Conservation (phyloP, 2,113 vertebrate genomes). For the Pterocles burchelli region DNA sequence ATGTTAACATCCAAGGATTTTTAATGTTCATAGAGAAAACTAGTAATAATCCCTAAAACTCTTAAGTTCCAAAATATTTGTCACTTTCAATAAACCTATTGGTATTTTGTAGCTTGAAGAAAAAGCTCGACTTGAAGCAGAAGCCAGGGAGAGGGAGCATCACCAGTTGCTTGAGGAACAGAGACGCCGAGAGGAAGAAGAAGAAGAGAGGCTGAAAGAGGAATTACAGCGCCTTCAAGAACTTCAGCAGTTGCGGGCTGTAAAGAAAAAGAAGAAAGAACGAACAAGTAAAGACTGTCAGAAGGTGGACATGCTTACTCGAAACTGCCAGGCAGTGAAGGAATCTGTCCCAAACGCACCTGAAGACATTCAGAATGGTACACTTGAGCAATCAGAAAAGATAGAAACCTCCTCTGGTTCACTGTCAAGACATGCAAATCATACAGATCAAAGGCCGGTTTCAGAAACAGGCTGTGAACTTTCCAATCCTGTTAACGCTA, state of each 20-base stretch:
- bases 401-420: slow-evolving; percentile 75
- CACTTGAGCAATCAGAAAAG: slow-evolving; percentile 81
- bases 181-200: slow-evolving; percentile 79
- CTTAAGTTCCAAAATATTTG: neutral
- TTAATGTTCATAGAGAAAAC: neutral
- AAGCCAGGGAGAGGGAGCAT: slow-evolving; percentile 86
- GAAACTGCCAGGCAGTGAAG: slow-evolving; percentile 79
- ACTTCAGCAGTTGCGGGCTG: slow-evolving; percentile 84
- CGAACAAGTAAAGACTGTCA: slow-evolving; percentile 80
- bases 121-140: slow-evolving; percentile 90
- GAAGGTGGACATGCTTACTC: slow-evolving; percentile 67
- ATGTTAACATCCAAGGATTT: neutral
- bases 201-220: slow-evolving; percentile 84
- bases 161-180: slow-evolving; percentile 83
- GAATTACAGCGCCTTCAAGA: slow-evolving; percentile 89
- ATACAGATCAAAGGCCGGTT: slow-evolving; percentile 53
- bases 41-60: neutral
- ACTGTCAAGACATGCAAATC: slow-evolving; percentile 61
- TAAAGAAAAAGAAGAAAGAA: slow-evolving; percentile 96
- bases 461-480: slow-evolving; percentile 29
- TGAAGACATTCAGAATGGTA: slow-evolving; percentile 84
- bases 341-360: slow-evolving; percentile 79
- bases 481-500: slow-evolving; percentile 21
- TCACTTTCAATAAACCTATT: neutral
- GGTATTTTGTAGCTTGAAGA: slow-evolving; percentile 86